These are phyloP conservation scores for Lepidurus arcticus DNA, from an alignment of 1,140 invertebrate genomes.

Conservation along the genomic window DNA sequence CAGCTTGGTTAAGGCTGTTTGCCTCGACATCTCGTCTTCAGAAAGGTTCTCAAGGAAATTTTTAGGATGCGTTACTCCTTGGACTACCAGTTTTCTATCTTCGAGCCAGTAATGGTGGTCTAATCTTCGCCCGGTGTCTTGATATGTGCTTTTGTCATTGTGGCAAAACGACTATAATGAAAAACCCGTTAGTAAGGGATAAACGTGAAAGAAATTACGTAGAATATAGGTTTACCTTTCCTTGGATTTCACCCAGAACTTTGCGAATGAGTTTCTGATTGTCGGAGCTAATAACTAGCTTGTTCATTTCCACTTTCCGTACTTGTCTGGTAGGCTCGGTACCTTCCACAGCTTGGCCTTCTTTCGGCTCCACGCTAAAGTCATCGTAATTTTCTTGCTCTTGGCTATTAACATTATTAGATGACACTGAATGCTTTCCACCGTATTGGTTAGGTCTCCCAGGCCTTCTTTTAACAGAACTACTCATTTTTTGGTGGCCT, in stretches of 20 bases:
- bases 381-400: background rate
- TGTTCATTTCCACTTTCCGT: conserved; percentile 62
- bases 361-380: background rate
- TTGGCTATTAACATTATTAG: no score
- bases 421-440: background rate
- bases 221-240: conserved; percentile 46
- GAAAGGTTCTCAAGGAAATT: conserved; percentile 48
- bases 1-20: conserved; percentile 62
- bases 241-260: conserved; percentile 62
- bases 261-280: conserved; percentile 62
- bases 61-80: conserved; percentile 59
- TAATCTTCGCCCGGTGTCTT: conserved; percentile 60
- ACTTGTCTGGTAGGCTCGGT: background rate
- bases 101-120: conserved; percentile 66
- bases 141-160: conserved; percentile 46
- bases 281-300: conserved; percentile 55
- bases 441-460: background rate
- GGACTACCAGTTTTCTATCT: conserved; percentile 61
- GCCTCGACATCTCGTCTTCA: conserved; percentile 54
- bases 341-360: background rate
- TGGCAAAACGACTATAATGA: conserved; percentile 49
- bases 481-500: background rate
- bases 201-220: background rate
- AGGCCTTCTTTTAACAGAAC: background rate
- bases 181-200: conserved; percentile 34